Evolutionary conservation across 2,113 vertebrate species (phyloP).

Genomic region (Channa maculata): DNA sequence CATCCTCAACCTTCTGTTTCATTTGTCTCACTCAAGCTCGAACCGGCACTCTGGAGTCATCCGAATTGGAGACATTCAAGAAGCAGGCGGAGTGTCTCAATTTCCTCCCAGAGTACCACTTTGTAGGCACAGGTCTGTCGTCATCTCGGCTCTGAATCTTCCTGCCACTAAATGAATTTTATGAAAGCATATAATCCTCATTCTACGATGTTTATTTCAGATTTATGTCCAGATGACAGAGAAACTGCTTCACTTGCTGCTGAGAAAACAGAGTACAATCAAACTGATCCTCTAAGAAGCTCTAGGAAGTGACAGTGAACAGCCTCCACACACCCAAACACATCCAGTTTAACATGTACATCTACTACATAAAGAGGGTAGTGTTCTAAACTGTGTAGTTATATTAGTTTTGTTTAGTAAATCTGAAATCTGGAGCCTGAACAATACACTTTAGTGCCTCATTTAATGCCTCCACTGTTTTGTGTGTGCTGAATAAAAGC

Average conservation of each 20-base stretch:
- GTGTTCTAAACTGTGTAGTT: background rate
- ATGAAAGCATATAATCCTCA: background rate
- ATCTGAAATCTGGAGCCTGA: background rate
- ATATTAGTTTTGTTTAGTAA: conserved; percentile 12
- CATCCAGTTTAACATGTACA: conserved; percentile 18
- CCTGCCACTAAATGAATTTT: background rate
- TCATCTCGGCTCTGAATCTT: background rate
- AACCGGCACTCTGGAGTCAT: conserved; percentile 58
- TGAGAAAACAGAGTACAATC: conserved; percentile 11
- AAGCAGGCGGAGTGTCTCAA: conserved; percentile 76
- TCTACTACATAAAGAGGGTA: too few relatives aligned
- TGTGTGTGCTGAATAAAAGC: conserved; percentile 61
- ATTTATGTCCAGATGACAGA: conserved; percentile 71
- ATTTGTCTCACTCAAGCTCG: conserved; percentile 52
- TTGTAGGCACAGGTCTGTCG: conserved; percentile 51
- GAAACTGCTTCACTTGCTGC: conserved; percentile 1
- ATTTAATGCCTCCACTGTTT: conserved; percentile 10
- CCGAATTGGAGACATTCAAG: conserved; percentile 77
- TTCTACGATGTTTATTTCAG: conserved; percentile 44
- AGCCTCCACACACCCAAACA: background rate
- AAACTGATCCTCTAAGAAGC: conserved; percentile 5
- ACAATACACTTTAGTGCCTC: background rate
- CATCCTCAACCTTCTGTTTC: background rate
- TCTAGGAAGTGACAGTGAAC: conserved; percentile 1
- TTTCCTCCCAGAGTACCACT: conserved; percentile 69